Evolutionary conservation across 2,888 invertebrate genomes (phyloP).

Genomic region (Plebejus melissa): DNA sequence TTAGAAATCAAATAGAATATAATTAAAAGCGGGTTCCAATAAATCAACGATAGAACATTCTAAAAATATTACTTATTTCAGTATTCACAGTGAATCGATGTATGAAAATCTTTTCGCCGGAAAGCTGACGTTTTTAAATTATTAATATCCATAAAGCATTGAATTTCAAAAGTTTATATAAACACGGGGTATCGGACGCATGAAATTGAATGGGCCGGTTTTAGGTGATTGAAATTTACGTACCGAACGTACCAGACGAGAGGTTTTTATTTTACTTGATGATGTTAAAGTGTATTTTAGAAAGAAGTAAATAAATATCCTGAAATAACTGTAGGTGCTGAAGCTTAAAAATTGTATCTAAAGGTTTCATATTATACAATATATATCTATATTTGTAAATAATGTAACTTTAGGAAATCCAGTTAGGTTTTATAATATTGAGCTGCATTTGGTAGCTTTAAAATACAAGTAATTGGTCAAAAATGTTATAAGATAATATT

Average conservation of each 20-base stretch:
- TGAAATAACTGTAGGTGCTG: neutral
- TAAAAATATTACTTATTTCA: neutral
- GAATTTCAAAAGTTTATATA: slow-evolving; percentile 26
- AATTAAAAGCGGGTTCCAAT: no score
- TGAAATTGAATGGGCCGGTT: slow-evolving; percentile 41
- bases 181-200: slow-evolving; percentile 17
- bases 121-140: slow-evolving; percentile 5
- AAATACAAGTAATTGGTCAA: no score
- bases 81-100: neutral
- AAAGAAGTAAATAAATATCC: neutral
- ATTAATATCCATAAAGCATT: slow-evolving; percentile 15
- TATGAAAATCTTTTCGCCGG: neutral
- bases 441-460: no score
- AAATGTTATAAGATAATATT: neutral
- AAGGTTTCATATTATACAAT: no score
- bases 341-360: neutral
- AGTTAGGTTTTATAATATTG: no score
- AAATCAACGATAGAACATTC: neutral
- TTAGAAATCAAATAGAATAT: no score
- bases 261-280: slow-evolving; percentile 13
- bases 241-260: slow-evolving; percentile 14
- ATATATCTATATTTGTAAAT: no score
- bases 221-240: slow-evolving; percentile 42
- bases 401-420: no score
- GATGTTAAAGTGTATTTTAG: neutral